Conservation (phyloP, 2,113 vertebrate species). For the Chloropsis cyanopogon region DNA sequence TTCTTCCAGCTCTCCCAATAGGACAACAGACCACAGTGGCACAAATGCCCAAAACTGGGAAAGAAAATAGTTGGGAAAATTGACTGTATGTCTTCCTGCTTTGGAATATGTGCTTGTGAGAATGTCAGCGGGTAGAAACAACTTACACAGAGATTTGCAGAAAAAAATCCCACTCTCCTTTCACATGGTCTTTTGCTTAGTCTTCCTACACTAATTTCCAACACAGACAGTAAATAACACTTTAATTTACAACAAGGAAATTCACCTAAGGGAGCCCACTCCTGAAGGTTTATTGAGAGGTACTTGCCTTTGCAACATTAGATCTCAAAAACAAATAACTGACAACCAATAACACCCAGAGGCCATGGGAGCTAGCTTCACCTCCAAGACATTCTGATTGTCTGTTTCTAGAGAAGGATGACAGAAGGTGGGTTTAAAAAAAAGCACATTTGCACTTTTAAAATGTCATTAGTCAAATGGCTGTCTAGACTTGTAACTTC, state of each 20-base stretch:
- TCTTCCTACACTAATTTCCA: neutral
- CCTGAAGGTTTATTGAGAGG: neutral
- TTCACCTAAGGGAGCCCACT: neutral
- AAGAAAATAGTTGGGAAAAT: neutral
- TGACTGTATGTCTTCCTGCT: neutral
- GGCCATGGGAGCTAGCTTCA: neutral
- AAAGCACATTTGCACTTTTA: neutral
- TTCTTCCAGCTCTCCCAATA: neutral
- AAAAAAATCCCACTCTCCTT: neutral
- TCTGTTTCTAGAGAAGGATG: neutral
- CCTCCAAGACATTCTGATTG: neutral
- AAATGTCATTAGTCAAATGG: slow-evolving; percentile 32
- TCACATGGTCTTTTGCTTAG: neutral
- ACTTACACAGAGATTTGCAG: neutral
- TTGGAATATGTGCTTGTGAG: neutral
- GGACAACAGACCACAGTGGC: neutral
- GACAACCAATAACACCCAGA: neutral
- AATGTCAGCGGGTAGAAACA: neutral
- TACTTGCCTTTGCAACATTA: neutral
- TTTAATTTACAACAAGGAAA: neutral
- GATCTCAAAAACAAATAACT: neutral
- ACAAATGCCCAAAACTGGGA: neutral
- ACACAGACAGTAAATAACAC: neutral
- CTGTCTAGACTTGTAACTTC: neutral
- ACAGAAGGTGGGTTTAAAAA: neutral